Evolutionary conservation across 2,113 vertebrate species (phyloP).

Genomic region (Dipodomys stephensi): DNA sequence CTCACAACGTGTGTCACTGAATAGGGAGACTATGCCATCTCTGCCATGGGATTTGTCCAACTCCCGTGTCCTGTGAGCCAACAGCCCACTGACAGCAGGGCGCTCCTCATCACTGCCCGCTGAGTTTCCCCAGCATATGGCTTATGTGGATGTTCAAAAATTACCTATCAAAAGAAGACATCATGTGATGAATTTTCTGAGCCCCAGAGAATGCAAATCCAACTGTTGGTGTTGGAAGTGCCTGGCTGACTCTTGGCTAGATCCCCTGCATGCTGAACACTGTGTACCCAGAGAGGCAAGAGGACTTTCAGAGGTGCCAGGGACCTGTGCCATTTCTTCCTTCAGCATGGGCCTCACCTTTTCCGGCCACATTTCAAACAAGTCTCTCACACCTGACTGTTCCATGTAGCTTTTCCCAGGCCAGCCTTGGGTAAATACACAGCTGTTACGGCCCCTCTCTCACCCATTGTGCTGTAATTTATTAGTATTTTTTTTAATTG

Average conservation of each 20-base stretch:
- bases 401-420: not conserved
- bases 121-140: not conserved
- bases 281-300: not conserved
- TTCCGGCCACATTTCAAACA: not conserved
- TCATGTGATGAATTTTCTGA: not conserved
- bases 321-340: not conserved
- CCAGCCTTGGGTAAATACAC: not conserved
- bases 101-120: not conserved
- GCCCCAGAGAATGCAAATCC: not conserved
- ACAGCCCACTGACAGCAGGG: no score
- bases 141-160: not conserved
- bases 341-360: not conserved
- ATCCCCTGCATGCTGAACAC: not conserved
- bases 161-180: not conserved
- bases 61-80: not conserved
- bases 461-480: not conserved
- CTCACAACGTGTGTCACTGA: fast-evolving
- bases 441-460: fast-evolving
- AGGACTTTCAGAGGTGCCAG: not conserved
- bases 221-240: not conserved
- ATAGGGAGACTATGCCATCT: not conserved
- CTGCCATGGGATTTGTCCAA: fast-evolving
- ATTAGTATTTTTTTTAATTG: not conserved
- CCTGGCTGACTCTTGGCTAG: not conserved
- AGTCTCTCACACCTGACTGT: not conserved